Evolutionary conservation across 2,797 vertebrate species (phyloP), one percentile per base, ranked within the genome.

Genomic region (Sebastes iracundus): DNA sequence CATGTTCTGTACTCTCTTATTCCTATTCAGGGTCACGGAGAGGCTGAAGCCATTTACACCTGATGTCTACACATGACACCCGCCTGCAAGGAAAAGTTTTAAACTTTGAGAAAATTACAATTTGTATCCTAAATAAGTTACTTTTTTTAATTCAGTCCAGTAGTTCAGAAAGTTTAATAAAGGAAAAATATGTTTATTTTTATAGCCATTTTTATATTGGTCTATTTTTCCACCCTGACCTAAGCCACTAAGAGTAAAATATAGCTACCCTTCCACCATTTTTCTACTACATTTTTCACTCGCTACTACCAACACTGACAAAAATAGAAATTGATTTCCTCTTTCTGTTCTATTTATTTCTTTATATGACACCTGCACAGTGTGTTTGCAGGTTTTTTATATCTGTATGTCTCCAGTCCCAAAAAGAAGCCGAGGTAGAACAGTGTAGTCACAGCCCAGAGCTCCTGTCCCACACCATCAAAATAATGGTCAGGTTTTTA

Each of bases 21-120:
- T 81, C 56, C 22, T 58, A 53, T 72, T 78, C 84, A 84, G 73
- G 88, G 79, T 86, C 79, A 68, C 10, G 42, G 33, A 64, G 69
- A 75, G 71, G 65, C 81, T 62, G 81, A 66, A 86, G 60, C 38
- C 69, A 59, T 75, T 71, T 33, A 46, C 23, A 18, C 20, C 20
- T 7, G 49, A 52, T n/a, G 64, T 67, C 59, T n/a, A 22, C 30
- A 64, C 46, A 23, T 27, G 46, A 23, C 59, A 69, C 13, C 59
- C 1, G 63, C 77, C 1, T 22, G n/a, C 9, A 38, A 33, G 35
- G 23, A n/a, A 55, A 61, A 38, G 20, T 42, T 60, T 10, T 3
- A 62, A 60, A 72, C 20, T 70, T 38, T 27, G n/a, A 56, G 28
- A 62, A 60, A 22, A 55, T 12, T 13, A 18, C 13, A 12, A 49